Conservation (phyloP, 1,140 invertebrate genomes). For the Nilaparvata lugens region DNA sequence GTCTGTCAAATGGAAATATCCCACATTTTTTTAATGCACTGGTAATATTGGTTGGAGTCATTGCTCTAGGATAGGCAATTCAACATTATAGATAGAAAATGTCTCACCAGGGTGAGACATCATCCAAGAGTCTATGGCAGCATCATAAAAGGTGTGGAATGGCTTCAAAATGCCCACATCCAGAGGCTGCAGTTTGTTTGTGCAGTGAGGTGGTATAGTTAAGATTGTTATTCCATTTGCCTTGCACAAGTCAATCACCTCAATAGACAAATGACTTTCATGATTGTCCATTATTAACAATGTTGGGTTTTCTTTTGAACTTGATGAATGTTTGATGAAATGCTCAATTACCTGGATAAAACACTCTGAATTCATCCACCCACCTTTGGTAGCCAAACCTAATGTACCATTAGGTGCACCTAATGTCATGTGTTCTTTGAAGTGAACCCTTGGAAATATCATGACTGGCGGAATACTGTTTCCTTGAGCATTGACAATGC, state of each 20-base stretch:
- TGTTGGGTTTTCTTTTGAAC: constrained; percentile 28
- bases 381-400: constrained; percentile 10
- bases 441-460: constrained; percentile 29
- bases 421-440: constrained; percentile 25
- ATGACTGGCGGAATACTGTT: constrained; percentile 29
- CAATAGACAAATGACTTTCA: constrained; percentile 28
- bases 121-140: constrained; percentile 12
- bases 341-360: constrained; percentile 20
- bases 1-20: not conserved
- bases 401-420: constrained; percentile 27
- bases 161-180: constrained; percentile 24
- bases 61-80: constrained; percentile 9
- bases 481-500: constrained; percentile 26
- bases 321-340: constrained; percentile 24
- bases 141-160: constrained; percentile 17
- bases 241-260: constrained; percentile 23
- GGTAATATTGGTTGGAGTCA: constrained; percentile 10
- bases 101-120: constrained; percentile 16
- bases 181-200: constrained; percentile 34
- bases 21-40: not conserved
- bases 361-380: constrained; percentile 5
- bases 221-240: constrained; percentile 27
- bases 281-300: constrained; percentile 36
- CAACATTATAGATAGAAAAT: constrained; percentile 17
- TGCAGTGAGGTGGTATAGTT: constrained; percentile 20